phyloP scores from a whole-genome alignment of 2,797 vertebrate genomes.

The Catostomus latipinnis region DNA sequence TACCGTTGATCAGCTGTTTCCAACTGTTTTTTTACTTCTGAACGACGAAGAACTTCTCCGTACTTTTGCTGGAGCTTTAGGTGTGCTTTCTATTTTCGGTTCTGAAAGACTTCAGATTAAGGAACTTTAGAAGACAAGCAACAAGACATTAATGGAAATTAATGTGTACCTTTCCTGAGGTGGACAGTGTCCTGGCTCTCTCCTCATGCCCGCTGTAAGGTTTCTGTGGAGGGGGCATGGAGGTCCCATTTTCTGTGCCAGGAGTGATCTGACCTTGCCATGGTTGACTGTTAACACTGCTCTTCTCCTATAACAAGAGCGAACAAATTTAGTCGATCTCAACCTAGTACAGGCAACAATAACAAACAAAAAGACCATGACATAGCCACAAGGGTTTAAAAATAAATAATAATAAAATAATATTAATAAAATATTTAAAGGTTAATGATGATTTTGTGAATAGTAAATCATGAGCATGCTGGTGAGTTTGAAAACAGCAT shows the following conservation, averaged over 20 bases:
- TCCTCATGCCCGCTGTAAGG: constrained; percentile 72
- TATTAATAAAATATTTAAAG: background rate
- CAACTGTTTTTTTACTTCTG: no score
- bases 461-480: background rate
- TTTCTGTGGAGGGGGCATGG: constrained; percentile 66
- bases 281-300: constrained; percentile 61
- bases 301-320: constrained; percentile 63
- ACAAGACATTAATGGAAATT: background rate
- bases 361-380: background rate
- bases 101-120: background rate
- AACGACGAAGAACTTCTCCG: no score
- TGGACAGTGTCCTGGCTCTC: constrained; percentile 76
- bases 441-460: no score
- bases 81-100: background rate
- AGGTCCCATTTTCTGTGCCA: constrained; percentile 75
- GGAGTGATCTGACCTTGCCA: constrained; percentile 41
- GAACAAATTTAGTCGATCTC: background rate
- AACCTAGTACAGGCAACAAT: background rate
- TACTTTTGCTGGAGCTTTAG: background rate
- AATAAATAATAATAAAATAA: background rate
- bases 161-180: constrained; percentile 76
- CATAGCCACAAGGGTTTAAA: background rate
- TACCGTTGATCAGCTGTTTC: no score
- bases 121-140: background rate
- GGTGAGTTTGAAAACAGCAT: background rate